Percentiles rank a stretch among this genome's conserved stretches.
phyloP scores from a whole-genome alignment of 37 sponge, comb jelly and placozoan genomes.

The Agelas oroides region DNA sequence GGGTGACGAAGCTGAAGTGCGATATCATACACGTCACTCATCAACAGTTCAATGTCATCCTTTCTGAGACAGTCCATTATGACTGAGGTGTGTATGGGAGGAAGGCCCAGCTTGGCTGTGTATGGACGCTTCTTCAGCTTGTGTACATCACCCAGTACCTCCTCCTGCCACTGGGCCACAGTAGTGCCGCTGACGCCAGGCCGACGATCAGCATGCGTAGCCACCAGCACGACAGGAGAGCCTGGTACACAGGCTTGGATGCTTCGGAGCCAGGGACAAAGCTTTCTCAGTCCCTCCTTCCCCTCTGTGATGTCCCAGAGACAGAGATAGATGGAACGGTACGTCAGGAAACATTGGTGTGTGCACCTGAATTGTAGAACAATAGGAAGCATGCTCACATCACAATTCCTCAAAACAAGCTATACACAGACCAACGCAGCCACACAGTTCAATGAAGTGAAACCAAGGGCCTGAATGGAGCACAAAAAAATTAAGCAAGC shows the following conservation, averaged over 20 bases:
- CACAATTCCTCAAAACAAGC: too few relatives aligned
- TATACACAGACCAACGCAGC: too few relatives aligned
- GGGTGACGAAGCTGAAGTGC: slow-evolving; percentile 24
- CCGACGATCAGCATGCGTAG: slow-evolving; percentile 60
- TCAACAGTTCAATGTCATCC: slow-evolving; percentile 55
- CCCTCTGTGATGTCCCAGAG: slow-evolving; percentile 64
- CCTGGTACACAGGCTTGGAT: slow-evolving; percentile 78
- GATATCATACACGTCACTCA: slow-evolving; percentile 42
- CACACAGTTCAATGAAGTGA: too few relatives aligned
- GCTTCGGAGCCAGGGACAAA: slow-evolving; percentile 53
- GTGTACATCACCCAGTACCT: slow-evolving; percentile 15
- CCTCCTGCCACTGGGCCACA: slow-evolving; percentile 59
- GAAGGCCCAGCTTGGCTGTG: slow-evolving; percentile 37
- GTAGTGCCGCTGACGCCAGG: slow-evolving; percentile 28
- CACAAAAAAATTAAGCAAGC: too few relatives aligned
- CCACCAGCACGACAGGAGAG: slow-evolving; percentile 63
- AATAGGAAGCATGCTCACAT: too few relatives aligned
- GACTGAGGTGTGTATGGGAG: slow-evolving; percentile 44
- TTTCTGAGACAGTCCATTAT: slow-evolving; percentile 50
- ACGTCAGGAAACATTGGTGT: slow-evolving; percentile 72
- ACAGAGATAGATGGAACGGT: slow-evolving; percentile 64
- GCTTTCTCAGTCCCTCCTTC: slow-evolving; percentile 27
- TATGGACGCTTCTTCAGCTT: slow-evolving; percentile 12
- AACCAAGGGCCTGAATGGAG: too few relatives aligned
- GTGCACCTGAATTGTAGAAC: too few relatives aligned